A percentile compares a stretch with the other conserved stretches of the same genome.
Evolutionary conservation across 2,888 invertebrate species (phyloP).

Genomic region (Torymus auratus): DNA sequence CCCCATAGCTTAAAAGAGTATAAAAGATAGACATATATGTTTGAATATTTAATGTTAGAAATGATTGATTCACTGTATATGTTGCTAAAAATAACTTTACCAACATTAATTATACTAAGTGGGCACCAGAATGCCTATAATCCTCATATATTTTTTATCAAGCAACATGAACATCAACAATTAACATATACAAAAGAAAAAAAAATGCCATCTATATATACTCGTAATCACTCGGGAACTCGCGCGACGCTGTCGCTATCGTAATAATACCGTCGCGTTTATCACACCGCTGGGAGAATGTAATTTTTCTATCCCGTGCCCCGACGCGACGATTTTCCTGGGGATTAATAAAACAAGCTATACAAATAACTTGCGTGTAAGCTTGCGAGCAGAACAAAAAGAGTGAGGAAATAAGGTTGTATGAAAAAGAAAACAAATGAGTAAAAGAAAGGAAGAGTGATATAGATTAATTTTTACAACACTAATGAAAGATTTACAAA

Average conservation of each 20-base stretch:
- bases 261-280: constrained; percentile 43
- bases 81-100: too few relatives aligned
- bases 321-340: constrained; percentile 33
- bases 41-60: too few relatives aligned
- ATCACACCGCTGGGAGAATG: constrained; percentile 43
- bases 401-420: neutral
- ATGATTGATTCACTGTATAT: too few relatives aligned
- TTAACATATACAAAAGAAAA: constrained; percentile 13
- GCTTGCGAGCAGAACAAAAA: constrained; percentile 5
- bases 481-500: neutral
- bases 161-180: constrained; percentile 7
- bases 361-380: constrained; percentile 43
- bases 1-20: too few relatives aligned
- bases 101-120: too few relatives aligned
- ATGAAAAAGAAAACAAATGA: neutral
- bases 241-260: constrained; percentile 16
- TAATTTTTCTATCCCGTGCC: constrained; percentile 40
- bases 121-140: neutral
- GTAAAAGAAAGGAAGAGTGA: neutral
- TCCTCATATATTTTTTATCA: constrained; percentile 6
- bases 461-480: neutral
- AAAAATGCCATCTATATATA: neutral
- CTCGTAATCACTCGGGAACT: constrained; percentile 26
- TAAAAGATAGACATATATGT: too few relatives aligned
- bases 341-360: constrained; percentile 44